These are phyloP conservation scores for Scyliorhinus canicula DNA, from an alignment of 2,797 vertebrate species.

Conservation along the genomic window DNA sequence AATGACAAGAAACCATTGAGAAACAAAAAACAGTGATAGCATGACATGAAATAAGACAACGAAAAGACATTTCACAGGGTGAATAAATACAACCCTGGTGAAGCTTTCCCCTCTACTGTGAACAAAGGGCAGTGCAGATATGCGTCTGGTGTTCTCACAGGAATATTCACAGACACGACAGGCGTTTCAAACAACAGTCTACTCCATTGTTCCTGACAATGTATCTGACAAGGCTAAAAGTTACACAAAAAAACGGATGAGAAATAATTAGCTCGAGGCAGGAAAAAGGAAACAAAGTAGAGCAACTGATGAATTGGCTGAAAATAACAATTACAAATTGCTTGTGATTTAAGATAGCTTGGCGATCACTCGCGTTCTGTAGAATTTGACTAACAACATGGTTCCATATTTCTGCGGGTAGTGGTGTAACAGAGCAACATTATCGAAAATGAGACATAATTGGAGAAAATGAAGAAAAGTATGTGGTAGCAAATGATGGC, in stretches of 20 bases:
- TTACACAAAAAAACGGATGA: background rate
- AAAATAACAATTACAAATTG: conserved; percentile 15
- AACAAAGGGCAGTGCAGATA: background rate
- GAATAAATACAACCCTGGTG: background rate
- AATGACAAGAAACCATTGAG: background rate
- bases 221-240: background rate
- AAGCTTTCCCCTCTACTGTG: background rate
- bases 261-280: background rate
- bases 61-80: background rate
- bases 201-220: background rate
- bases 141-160: background rate
- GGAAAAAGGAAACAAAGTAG: background rate
- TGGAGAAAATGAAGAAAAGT: background rate
- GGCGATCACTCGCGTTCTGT: background rate
- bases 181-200: background rate
- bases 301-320: background rate
- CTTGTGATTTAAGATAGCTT: background rate
- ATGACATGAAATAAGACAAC: background rate
- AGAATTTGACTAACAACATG: background rate
- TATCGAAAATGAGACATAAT: background rate
- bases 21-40: background rate
- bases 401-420: background rate
- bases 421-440: background rate
- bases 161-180: conserved; percentile 1
- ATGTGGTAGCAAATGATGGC: background rate